Evolutionary conservation across 2,888 invertebrate genomes (phyloP).

Genomic region (Alloplasta piceator): DNA sequence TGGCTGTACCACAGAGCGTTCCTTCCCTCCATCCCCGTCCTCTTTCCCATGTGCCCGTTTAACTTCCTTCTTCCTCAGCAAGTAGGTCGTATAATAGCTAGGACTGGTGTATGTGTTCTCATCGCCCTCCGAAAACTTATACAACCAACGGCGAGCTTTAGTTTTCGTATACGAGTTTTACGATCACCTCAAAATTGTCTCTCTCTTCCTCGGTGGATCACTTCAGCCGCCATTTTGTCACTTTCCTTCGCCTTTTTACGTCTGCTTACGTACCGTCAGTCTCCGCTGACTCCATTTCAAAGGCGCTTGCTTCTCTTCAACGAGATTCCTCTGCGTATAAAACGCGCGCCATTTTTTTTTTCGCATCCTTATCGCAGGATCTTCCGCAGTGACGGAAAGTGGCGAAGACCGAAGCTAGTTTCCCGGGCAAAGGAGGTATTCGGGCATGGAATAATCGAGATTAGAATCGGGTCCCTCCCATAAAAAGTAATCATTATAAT

Average conservation of each 20-base stretch:
- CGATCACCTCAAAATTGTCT: constrained; percentile 45
- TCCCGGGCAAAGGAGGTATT: neutral
- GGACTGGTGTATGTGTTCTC: constrained; percentile 12
- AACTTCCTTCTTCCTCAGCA: constrained; percentile 14
- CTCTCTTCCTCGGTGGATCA: constrained; percentile 39
- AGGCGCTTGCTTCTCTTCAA: neutral
- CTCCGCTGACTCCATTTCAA: neutral
- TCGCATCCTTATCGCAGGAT: constrained; percentile 16
- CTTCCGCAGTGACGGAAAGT: neutral
- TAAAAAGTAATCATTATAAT: too few species aligned
- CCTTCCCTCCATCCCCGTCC: constrained; percentile 33
- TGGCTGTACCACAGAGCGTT: constrained; percentile 51
- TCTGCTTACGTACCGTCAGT: constrained; percentile 25
- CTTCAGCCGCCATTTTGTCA: constrained; percentile 45
- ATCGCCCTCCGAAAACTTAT: constrained; percentile 21
- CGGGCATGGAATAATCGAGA: constrained; percentile 8
- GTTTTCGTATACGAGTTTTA: constrained; percentile 57
- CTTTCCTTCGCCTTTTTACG: constrained; percentile 5
- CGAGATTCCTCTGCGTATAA: constrained; percentile 8
- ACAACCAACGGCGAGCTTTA: constrained; percentile 21
- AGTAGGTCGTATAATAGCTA: constrained; percentile 27
- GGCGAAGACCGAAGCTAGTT: neutral
- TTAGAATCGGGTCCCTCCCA: neutral
- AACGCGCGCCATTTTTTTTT: constrained; percentile 32
- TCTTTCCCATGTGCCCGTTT: constrained; percentile 20